Conservation (phyloP, 2,888 invertebrate species). For the Operophtera brumata region DNA sequence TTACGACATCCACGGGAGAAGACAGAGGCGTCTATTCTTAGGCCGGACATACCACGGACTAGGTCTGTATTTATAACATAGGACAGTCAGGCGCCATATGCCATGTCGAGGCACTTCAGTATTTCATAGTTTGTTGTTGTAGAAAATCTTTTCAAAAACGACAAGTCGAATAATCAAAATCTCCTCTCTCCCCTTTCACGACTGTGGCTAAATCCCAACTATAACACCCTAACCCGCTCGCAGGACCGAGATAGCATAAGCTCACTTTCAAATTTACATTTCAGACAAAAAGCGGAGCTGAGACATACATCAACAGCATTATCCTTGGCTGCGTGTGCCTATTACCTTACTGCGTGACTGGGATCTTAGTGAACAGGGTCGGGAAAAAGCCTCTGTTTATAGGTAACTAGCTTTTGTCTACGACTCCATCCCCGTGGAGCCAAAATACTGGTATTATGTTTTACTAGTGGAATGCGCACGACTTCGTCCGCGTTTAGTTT, state of each 20-base stretch:
- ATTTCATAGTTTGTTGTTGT: too few relatives aligned
- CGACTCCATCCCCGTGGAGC: not conserved
- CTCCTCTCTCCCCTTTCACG: not conserved
- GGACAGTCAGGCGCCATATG: not conserved
- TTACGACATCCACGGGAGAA: too few relatives aligned
- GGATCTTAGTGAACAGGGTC: slow-evolving; percentile 54
- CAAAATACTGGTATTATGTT: too few relatives aligned
- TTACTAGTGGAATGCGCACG: too few relatives aligned
- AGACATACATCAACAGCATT: slow-evolving; percentile 64
- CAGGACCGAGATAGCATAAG: not conserved
- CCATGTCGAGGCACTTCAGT: too few relatives aligned
- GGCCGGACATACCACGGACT: too few relatives aligned
- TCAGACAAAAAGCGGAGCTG: slow-evolving; percentile 57
- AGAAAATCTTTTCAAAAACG: too few relatives aligned
- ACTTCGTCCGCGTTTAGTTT: too few relatives aligned
- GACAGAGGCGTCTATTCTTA: too few relatives aligned
- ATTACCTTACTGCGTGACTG: slow-evolving; percentile 51
- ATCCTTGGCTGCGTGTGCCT: slow-evolving; percentile 54
- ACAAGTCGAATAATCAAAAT: not conserved
- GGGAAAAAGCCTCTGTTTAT: slow-evolving; percentile 56
- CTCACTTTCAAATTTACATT: slow-evolving; percentile 23
- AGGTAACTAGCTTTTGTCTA: not conserved
- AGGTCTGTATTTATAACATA: not conserved
- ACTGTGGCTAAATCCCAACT: slow-evolving; percentile 13
- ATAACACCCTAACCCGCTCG: slow-evolving; percentile 1